Evolutionary conservation across 2,113 vertebrate genomes (phyloP).

Genomic region (Meles meles): DNA sequence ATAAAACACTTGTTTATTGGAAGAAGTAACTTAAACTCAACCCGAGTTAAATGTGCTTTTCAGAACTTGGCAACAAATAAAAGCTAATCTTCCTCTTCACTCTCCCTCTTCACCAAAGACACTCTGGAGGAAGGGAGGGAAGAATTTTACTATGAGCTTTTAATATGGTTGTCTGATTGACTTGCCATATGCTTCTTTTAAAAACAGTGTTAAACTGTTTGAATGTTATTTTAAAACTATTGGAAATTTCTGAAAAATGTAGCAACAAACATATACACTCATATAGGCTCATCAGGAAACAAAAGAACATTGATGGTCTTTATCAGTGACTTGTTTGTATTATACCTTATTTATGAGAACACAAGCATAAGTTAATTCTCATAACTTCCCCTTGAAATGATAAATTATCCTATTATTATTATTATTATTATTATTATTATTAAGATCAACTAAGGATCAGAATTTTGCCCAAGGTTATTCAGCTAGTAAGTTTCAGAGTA

Average conservation of each 20-base stretch:
- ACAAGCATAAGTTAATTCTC: neutral
- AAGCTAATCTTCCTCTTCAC: neutral
- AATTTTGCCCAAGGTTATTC: conserved; percentile 27
- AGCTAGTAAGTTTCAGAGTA: neutral
- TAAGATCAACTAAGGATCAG: neutral
- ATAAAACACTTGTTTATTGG: neutral
- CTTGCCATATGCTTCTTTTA: neutral
- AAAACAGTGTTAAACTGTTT: neutral
- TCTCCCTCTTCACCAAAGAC: neutral
- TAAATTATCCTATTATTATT: neutral
- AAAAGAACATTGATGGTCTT: neutral
- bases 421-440: neutral
- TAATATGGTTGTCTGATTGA: neutral
- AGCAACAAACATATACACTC: neutral
- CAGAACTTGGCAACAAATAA: neutral
- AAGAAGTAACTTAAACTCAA: neutral
- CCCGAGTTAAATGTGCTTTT: neutral
- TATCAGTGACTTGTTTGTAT: neutral
- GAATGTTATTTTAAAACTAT: conserved; percentile 30
- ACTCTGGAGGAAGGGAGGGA: neutral
- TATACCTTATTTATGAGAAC: neutral
- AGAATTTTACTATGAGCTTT: neutral
- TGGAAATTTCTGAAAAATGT: neutral
- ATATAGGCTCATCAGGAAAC: neutral
- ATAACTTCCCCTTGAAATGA: conserved; percentile 1